phyloP scores from a whole-genome alignment of 2,888 invertebrate species.

The Watsonalla binaria region DNA sequence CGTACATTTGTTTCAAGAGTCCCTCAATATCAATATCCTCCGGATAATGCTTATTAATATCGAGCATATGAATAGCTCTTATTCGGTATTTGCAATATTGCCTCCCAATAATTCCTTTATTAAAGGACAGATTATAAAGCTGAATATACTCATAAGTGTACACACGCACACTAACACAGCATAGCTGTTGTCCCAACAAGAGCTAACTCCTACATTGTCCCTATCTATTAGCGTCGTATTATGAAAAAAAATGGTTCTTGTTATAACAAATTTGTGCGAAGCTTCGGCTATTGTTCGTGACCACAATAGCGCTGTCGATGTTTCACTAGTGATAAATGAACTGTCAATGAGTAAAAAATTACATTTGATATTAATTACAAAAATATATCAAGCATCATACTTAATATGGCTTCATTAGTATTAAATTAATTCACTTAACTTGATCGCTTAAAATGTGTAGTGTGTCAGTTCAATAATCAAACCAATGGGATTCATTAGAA shows the following conservation, averaged over 20 bases:
- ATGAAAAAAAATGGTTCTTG: slow-evolving; percentile 7
- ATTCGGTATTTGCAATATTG: background rate
- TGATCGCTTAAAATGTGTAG: no score
- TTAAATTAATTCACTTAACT: no score
- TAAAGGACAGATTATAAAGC: background rate
- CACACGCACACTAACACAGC: background rate
- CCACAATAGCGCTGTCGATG: slow-evolving; percentile 71
- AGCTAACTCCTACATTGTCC: background rate
- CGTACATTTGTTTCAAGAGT: background rate
- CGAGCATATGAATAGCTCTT: background rate
- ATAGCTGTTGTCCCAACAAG: background rate
- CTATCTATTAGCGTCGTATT: background rate
- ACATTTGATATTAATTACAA: slow-evolving; percentile 20
- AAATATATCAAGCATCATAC: background rate
- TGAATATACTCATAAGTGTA: background rate
- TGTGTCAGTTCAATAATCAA: no score
- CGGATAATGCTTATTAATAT: background rate
- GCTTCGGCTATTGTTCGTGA: slow-evolving; percentile 54
- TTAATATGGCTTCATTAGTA: background rate
- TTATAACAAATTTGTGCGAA: slow-evolving; percentile 48
- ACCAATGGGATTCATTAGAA: no score
- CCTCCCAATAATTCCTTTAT: background rate
- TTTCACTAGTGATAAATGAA: slow-evolving; percentile 65
- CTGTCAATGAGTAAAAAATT: slow-evolving; percentile 50
- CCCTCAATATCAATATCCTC: slow-evolving; percentile 1